Conservation (phyloP, 2,888 invertebrate species). For the Spodoptera picta region DNA sequence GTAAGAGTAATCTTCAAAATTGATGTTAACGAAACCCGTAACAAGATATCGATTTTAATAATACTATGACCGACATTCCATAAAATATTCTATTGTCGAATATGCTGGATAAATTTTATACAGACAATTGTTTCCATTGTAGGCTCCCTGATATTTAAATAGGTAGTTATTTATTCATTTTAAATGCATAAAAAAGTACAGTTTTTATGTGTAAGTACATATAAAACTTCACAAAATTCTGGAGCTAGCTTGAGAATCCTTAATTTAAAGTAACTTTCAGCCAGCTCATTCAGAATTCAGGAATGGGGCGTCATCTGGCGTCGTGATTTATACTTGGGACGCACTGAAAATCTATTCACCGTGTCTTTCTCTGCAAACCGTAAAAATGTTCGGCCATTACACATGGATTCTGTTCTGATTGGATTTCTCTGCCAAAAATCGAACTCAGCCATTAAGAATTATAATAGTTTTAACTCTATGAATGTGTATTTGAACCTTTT, state of each 20-base stretch:
- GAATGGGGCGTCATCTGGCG: constrained; percentile 76
- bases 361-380: constrained; percentile 43
- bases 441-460: constrained; percentile 24
- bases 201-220: constrained; percentile 5
- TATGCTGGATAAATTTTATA: too few species aligned
- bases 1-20: constrained; percentile 18
- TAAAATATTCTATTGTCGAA: too few species aligned
- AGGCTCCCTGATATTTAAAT: too few species aligned
- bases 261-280: constrained; percentile 64
- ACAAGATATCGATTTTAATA: constrained; percentile 5
- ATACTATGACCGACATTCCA: not conserved
- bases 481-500: too few species aligned
- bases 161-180: not conserved
- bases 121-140: too few species aligned
- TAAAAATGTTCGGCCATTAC: constrained; percentile 63
- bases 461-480: too few species aligned
- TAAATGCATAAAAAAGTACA: constrained; percentile 18
- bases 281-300: constrained; percentile 79
- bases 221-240: constrained; percentile 44
- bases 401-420: constrained; percentile 54
- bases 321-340: constrained; percentile 79
- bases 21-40: constrained; percentile 6
- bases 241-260: constrained; percentile 50
- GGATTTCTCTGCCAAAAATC: constrained; percentile 32
- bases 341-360: constrained; percentile 67